Conservation (phyloP, 2,797 vertebrate genomes). For the Thamnophis elegans region DNA sequence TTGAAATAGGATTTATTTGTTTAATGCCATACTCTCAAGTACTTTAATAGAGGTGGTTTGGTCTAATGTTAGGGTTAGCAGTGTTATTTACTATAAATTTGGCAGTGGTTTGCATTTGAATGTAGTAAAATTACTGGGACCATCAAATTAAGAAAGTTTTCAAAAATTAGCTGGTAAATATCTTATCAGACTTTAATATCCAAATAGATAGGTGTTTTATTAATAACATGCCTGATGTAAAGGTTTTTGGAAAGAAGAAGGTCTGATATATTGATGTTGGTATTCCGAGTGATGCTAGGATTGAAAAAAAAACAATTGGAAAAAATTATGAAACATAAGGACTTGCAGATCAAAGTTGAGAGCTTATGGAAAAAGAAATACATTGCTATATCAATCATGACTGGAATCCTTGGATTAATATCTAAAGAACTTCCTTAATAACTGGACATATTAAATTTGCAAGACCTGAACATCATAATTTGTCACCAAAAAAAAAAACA, state of each 20-base stretch:
- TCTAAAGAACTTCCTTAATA: not conserved
- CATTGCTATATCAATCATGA: not conserved
- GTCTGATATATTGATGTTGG: not conserved
- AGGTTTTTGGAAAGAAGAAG: too few species aligned
- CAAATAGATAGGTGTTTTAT: not conserved
- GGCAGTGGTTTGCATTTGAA: not conserved
- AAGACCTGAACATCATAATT: not conserved
- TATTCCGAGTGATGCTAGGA: not conserved
- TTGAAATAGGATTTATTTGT: conserved; percentile 21
- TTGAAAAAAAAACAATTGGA: not conserved
- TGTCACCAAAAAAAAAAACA: too few species aligned
- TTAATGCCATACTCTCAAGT: not conserved
- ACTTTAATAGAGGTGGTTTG: not conserved
- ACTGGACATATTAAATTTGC: not conserved
- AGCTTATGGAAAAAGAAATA: not conserved
- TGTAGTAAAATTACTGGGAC: not conserved
- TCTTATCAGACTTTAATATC: not conserved
- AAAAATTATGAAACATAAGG: not conserved
- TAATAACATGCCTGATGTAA: not conserved
- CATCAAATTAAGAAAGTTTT: not conserved
- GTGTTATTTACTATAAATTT: not conserved
- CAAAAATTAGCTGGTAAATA: not conserved
- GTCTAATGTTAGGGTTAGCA: not conserved
- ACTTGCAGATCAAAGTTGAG: not conserved
- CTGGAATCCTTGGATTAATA: not conserved